Base-by-base conservation (phyloP, 2,888 invertebrate genomes). In the Diabrotica balteata region DNA sequence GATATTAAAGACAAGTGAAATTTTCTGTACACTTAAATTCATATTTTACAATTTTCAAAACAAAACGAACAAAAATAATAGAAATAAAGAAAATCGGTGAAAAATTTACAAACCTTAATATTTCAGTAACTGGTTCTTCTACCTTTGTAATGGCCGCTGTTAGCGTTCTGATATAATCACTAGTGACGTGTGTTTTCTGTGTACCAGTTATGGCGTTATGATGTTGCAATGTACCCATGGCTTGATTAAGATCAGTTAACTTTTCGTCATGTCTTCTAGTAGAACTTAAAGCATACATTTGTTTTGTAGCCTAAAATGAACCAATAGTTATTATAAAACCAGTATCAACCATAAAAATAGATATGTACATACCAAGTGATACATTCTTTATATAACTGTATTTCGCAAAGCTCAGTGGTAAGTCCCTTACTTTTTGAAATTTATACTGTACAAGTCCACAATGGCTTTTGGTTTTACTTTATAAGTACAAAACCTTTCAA, bases 161-260 rank as follows among this genome's bases (percentile, higher is more conserved):
- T n/a, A 98, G 82, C 51, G 94, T 83, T 32, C 91, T 85, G 50
- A 92, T 90, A 82, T 98, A 98, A 84, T 98, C 98, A 59, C 89
- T 81, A 0, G 96, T 92, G 0, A 98, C 92, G 81, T 91, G 87
- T 81, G 95, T 89, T 81, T 94, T 91, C 80, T 93, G 93, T 0
- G 94, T 94, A 6, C 94, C 94, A 0, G 94, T 93, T 4, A 96
- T 89, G 9, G 88, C 94, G 81, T 97, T 96, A 80, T 97, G 97
- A 80, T 97, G 96, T 80, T 96, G 96, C 90, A 93, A 89, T 4
- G 92, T 84, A 3, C 92, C 93, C 90, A 93, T 90, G 0, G 89
- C 90, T 74, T 90, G 89, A 46, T 63, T 59, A 11, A 72, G 45
- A 43, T 64, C 83, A 10, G 91, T 77, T 3, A 87, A 85, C 8